phyloP scores from a whole-genome alignment of 2,888 invertebrate species.

The Leucoptera coffeella region DNA sequence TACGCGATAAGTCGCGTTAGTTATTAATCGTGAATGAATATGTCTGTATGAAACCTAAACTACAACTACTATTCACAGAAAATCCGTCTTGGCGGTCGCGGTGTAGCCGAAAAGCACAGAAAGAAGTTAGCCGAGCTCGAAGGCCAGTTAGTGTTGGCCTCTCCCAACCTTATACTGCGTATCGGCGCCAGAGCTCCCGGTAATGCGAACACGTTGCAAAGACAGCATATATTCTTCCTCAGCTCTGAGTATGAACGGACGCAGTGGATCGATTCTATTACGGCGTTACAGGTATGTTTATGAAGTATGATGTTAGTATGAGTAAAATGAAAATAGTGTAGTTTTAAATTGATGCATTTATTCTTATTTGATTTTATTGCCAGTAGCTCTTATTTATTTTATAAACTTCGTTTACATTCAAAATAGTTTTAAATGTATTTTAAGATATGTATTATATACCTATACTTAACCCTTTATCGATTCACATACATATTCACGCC shows the following conservation, averaged over 20 bases:
- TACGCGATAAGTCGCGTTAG: no score
- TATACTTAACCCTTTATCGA: no score
- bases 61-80: constrained; percentile 25
- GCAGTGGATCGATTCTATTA: constrained; percentile 91
- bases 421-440: no score
- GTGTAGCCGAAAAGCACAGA: constrained; percentile 73
- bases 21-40: constrained; percentile 1
- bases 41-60: not conserved
- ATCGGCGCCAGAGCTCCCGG: constrained; percentile 64
- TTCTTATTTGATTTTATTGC: no score
- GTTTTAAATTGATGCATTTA: no score
- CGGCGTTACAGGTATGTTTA: constrained; percentile 66
- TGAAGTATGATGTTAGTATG: no score
- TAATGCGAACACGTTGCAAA: constrained; percentile 38
- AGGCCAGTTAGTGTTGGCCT: constrained; percentile 82
- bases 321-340: no score
- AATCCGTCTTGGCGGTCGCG: constrained; percentile 54
- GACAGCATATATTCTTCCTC: constrained; percentile 78
- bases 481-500: no score
- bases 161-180: constrained; percentile 81
- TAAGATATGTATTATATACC: no score
- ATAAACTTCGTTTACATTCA: no score
- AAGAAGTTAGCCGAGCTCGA: constrained; percentile 89
- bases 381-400: no score
- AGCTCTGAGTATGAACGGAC: constrained; percentile 91